Percentiles rank a stretch among this genome's conserved stretches.
These are phyloP conservation scores for Delia radicum DNA, from an alignment of 1,140 invertebrate species.

Conservation along the genomic window DNA sequence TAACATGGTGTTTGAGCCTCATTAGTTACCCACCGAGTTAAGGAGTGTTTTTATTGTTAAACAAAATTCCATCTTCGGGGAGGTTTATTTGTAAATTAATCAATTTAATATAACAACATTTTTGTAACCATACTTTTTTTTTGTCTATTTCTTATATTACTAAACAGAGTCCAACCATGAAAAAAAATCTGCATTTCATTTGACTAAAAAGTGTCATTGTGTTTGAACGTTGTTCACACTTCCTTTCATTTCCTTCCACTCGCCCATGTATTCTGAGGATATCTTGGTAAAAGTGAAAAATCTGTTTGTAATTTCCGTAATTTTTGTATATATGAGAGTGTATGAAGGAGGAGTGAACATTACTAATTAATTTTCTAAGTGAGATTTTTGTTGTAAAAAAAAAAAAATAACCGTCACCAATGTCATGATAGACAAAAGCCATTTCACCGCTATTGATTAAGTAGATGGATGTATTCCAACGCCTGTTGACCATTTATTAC, in stretches of 20 bases:
- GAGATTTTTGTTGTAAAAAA: neutral
- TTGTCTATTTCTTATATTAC: neutral
- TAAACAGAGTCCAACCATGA: neutral
- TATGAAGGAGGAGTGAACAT: neutral
- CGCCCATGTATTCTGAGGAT: no score
- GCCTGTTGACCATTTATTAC: slow-evolving; percentile 17
- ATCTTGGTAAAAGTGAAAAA: neutral
- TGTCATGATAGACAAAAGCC: neutral
- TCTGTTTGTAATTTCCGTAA: slow-evolving; percentile 1
- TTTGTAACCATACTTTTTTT: no score
- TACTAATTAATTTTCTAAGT: slow-evolving; percentile 21
- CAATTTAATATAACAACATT: slow-evolving; percentile 1
- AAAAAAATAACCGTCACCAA: neutral
- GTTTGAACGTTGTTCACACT: neutral
- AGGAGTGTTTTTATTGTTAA: neutral
- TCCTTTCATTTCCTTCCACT: neutral
- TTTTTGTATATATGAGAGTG: neutral
- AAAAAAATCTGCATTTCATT: slow-evolving; percentile 1
- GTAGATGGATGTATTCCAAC: neutral
- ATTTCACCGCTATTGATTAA: slow-evolving; percentile 12
- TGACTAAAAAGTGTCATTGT: neutral
- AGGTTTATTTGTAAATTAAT: slow-evolving; percentile 8
- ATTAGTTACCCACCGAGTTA: slow-evolving; percentile 12
- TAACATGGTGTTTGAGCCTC: neutral
- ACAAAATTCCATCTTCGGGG: neutral